Evolutionary conservation across 2,113 vertebrate species (phyloP).

Genomic region (Tenebrosternarchus preto): DNA sequence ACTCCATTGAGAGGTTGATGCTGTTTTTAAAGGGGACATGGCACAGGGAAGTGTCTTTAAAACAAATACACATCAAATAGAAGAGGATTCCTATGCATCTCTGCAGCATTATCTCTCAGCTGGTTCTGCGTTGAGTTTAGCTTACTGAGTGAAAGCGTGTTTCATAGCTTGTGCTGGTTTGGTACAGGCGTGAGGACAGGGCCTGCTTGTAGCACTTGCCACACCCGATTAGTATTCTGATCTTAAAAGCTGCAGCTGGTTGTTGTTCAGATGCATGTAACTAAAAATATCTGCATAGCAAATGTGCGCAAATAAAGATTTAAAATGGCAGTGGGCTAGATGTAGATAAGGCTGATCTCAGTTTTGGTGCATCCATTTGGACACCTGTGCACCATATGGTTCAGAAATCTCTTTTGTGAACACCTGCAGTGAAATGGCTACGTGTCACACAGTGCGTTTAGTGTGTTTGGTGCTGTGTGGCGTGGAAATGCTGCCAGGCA

Average conservation of each 20-base stretch:
- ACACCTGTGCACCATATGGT: not conserved
- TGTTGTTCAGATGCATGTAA: no score
- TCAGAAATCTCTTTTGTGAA: no score
- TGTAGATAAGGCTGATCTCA: not conserved
- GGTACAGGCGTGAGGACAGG: no score
- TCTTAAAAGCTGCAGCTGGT: no score
- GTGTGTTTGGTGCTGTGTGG: slow-evolving; percentile 1
- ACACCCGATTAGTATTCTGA: no score
- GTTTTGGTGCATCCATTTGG: not conserved
- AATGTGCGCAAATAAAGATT: not conserved
- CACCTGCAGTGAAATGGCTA: not conserved
- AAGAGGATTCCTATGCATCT: not conserved
- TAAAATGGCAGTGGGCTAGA: not conserved
- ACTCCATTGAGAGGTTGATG: slow-evolving; percentile 33
- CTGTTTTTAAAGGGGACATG: slow-evolving; percentile 6
- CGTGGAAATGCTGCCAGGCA: not conserved
- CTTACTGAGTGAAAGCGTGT: no score
- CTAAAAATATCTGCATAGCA: no score
- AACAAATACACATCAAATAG: not conserved
- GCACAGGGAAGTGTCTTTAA: not conserved
- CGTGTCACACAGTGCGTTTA: not conserved
- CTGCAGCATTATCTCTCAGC: not conserved
- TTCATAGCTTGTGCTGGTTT: no score
- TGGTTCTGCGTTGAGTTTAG: not conserved
- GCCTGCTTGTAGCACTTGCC: no score